Conservation (phyloP, 2,888 invertebrate species). For the Drosophila leonis region DNA sequence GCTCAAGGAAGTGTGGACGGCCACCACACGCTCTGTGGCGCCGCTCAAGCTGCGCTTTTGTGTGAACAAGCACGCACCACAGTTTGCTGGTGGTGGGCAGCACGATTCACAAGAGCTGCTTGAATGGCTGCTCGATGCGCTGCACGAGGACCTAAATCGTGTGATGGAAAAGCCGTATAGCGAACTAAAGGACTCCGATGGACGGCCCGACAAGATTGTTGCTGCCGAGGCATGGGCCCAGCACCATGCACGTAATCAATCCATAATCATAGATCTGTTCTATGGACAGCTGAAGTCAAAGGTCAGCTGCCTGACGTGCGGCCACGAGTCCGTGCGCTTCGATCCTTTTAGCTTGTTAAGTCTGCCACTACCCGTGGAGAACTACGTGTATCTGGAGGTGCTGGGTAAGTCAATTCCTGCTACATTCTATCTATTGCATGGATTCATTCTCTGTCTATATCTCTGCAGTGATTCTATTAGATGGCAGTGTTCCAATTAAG, state of each 20-base stretch:
- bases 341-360: conserved; percentile 97
- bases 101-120: conserved; percentile 97
- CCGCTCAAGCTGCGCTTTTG: conserved; percentile 94
- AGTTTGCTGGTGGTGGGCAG: conserved; percentile 95
- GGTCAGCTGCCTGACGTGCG: conserved; percentile 92
- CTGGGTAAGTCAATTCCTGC: conserved; percentile 86
- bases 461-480: conserved; percentile 89
- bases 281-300: conserved; percentile 96
- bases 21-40: conserved; percentile 92
- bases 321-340: conserved; percentile 93
- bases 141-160: conserved; percentile 96
- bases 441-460: not conserved
- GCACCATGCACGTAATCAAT: conserved; percentile 92
- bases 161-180: conserved; percentile 90
- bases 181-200: conserved; percentile 91
- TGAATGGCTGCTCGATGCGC: conserved; percentile 95
- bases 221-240: conserved; percentile 94
- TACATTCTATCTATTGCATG: too few species aligned
- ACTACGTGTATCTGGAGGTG: conserved; percentile 91
- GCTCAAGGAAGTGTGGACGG: conserved; percentile 91
- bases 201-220: conserved; percentile 90
- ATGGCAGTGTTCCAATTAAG: conserved; percentile 93
- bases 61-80: conserved; percentile 94
- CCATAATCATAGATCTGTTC: conserved; percentile 95
- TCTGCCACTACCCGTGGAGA: conserved; percentile 96